Conservation (phyloP, 2,888 invertebrate species). For the Drosophila rubida region DNA sequence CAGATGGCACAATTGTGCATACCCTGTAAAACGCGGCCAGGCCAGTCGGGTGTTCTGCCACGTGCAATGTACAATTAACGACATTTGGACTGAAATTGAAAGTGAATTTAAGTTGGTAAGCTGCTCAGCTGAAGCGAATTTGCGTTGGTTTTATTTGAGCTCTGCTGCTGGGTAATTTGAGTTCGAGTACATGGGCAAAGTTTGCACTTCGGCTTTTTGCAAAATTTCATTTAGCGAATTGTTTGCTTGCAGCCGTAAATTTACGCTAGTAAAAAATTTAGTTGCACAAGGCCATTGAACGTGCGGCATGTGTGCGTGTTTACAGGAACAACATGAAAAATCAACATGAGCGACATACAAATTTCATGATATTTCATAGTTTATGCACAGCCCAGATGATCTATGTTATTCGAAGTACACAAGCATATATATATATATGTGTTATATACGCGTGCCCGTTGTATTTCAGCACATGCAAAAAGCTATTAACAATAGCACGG, state of each 20-base stretch:
- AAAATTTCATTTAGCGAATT: conserved; percentile 73
- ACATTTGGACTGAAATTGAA: neutral
- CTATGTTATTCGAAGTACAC: conserved; percentile 43
- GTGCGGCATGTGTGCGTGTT: conserved; percentile 68
- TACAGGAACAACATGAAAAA: conserved; percentile 58
- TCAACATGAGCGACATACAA: conserved; percentile 60
- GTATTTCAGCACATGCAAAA: conserved; percentile 64
- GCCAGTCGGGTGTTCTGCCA: neutral
- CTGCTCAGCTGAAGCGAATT: neutral
- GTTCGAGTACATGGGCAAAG: neutral
- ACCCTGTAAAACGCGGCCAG: conserved; percentile 19
- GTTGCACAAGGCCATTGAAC: conserved; percentile 60
- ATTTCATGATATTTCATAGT: conserved; percentile 75
- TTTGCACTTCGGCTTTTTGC: conserved; percentile 3
- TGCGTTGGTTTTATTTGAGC: neutral
- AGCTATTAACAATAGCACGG: conserved; percentile 62
- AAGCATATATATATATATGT: conserved; percentile 6
- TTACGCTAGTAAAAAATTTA: conserved; percentile 67
- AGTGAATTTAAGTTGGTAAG: neutral
- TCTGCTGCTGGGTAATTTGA: neutral
- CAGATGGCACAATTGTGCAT: conserved; percentile 49
- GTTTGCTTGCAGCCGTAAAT: conserved; percentile 71
- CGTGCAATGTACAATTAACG: neutral
- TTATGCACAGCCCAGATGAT: conserved; percentile 68
- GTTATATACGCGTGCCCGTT: conserved; percentile 7